phyloP scores from a whole-genome alignment of 2,797 vertebrate genomes.

The Periophthalmus magnuspinnatus region DNA sequence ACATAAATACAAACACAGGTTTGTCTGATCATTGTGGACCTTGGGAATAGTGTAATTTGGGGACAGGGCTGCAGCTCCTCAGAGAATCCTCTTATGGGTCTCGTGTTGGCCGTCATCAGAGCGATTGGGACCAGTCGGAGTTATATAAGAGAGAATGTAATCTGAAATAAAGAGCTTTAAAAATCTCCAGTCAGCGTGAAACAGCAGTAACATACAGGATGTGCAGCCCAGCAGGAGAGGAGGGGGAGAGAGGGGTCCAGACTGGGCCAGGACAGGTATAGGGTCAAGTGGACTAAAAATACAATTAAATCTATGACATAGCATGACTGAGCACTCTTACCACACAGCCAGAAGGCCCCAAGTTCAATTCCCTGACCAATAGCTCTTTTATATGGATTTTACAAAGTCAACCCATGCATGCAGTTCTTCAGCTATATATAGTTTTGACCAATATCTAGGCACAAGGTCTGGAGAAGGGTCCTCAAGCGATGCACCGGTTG shows the following conservation, averaged over 20 bases:
- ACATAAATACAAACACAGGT: too few relatives aligned
- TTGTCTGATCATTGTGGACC: not conserved
- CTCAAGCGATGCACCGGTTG: too few relatives aligned
- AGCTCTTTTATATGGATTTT: too few relatives aligned
- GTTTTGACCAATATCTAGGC: too few relatives aligned
- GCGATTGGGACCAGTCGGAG: constrained; percentile 7
- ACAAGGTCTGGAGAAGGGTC: too few relatives aligned
- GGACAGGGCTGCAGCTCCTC: not conserved
- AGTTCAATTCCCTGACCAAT: too few relatives aligned
- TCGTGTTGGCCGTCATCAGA: constrained; percentile 17
- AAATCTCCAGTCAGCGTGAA: constrained; percentile 34
- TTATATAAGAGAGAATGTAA: constrained; percentile 36
- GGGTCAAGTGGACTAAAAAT: constrained; percentile 5
- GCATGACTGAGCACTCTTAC: not conserved
- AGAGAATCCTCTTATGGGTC: constrained; percentile 47
- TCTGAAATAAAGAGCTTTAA: constrained; percentile 26
- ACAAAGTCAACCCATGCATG: too few relatives aligned
- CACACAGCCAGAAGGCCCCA: too few relatives aligned
- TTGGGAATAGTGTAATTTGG: not conserved
- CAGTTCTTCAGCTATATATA: too few relatives aligned
- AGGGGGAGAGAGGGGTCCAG: not conserved
- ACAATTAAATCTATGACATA: not conserved
- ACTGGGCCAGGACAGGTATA: not conserved
- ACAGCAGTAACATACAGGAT: constrained; percentile 3
- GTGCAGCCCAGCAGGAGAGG: not conserved